Base-by-base conservation (phyloP, 1,140 invertebrate species). In the Hydropsyche tenuis region DNA sequence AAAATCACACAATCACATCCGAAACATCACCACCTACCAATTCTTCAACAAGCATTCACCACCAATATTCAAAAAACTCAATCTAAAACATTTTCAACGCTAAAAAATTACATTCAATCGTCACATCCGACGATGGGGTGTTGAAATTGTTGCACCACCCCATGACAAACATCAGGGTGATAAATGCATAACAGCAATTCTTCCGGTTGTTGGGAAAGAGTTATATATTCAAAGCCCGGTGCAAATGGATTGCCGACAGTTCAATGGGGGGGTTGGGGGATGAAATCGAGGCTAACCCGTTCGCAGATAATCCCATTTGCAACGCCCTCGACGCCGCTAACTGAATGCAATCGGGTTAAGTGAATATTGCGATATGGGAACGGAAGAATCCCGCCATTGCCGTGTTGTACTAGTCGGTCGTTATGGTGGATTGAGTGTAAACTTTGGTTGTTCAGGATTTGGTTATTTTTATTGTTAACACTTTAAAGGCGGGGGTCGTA, bases 1-100 rank as follows among this genome's bases (percentile, higher is more conserved):
- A 70, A 70, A 70, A 70, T 70, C 46, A 70, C 68, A 70, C 30
- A 56, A 51, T 30, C 27, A 16, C 22, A 60, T 22, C 56, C 1
- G 48, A 20, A 53, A 53, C 7, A 53, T 53, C 16, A 7, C n/a
- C 30, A 4, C 9, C 30, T 9, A 4, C 30, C 30, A 9, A 3
- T 4, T 3, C 3, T 4, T 37, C 30, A 37, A 3, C 30, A 4
- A 37, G 9, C 30, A 37, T 3, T 37, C 30, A 9, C 3, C 9
- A 3, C 9, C 30, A 37, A 37, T 37, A 37, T 37, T n/a, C n/a
- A n/a, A 37, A 9, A 37, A 37, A 37, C 30, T 37, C 30, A 9
- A 37, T 37, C n/a, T n/a, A n/a, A n/a, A n/a, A n/a, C 9, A 37
- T 37, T 37, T 37, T 37, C 30, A 37, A 9, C 3, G 3, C 30